A percentile compares a stretch with the other conserved stretches of the same genome.
Conservation (phyloP, 2,888 invertebrate genomes). For the Cybosia mesomella region DNA sequence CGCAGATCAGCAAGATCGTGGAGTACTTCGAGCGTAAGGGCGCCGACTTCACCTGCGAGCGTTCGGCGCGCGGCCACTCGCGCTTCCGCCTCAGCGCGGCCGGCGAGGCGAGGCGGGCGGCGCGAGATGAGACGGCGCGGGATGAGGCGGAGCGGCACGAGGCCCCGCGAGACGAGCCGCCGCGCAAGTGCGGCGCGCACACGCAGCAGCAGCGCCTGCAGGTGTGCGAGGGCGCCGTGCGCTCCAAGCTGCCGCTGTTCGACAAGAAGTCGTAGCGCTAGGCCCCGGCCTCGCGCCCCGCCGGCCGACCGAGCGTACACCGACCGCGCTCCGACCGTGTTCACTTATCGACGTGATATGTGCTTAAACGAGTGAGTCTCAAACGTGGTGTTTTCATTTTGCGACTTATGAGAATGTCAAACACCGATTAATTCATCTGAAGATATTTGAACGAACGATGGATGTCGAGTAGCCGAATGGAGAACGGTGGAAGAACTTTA, state of each 20-base stretch:
- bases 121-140: constrained; percentile 38
- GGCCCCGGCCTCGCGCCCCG: constrained; percentile 13
- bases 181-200: constrained; percentile 76
- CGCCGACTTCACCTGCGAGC: constrained; percentile 84
- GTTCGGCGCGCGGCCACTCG: constrained; percentile 68
- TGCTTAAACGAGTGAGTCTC: constrained; percentile 6
- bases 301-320: no score
- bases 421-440: not conserved
- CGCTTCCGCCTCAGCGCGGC: constrained; percentile 51
- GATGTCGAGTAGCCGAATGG: not conserved
- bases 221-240: constrained; percentile 95
- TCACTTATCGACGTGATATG: not conserved
- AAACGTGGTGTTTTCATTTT: not conserved
- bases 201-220: constrained; percentile 87
- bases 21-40: constrained; percentile 95
- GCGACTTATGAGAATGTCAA: not conserved
- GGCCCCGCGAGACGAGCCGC: constrained; percentile 33
- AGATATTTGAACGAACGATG: constrained; percentile 6
- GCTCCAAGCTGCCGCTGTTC: constrained; percentile 94
- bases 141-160: constrained; percentile 65
- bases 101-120: constrained; percentile 36
- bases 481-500: not conserved
- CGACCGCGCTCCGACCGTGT: no score
- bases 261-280: constrained; percentile 87
- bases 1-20: constrained; percentile 93